Base-by-base conservation (phyloP, 2,797 vertebrate species). In the Enteromius trimaculatus region DNA sequence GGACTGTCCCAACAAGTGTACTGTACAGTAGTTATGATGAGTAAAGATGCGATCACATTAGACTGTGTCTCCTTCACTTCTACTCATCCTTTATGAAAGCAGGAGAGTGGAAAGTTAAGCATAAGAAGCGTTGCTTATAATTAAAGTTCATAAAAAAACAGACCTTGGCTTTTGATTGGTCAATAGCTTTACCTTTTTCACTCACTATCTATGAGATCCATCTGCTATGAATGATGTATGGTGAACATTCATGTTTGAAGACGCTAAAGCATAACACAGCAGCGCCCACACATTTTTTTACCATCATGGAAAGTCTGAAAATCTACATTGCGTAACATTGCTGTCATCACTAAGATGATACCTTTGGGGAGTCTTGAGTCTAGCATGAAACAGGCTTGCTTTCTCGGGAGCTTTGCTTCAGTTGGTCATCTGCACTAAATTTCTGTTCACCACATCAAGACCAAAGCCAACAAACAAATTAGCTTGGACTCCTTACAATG, bases 391-490 rank as follows among this genome's bases (percentile, higher is more conserved):
- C 69, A 64, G 69, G 3, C 21, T 72, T 64, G 42, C 42, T 47
- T 62, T 26, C 13, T 62, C 11, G 4, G 13, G 37, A 49, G 14
- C 14, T 71, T 80, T 4, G 1, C 42, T 70, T 70, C n/a, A 58
- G 64, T 69, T 53, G 51, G 49, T 55, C 23, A 31, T 68, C 49
- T 69, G 34, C 58, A 26, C 17, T 31, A 60, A 60, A 47, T 89
- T 91, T 85, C 89, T 87, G 86, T 87, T 92, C 86, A 92, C 90
- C 91, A 87, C 89, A 92, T 90, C 84, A 84, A 86, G 86, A 90
- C 86, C 39, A 92, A 90, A 89, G 88, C 91, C 91, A 93, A 92
- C 90, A 91, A 92, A 92, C 92, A 88, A 91, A 89, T 91, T 90
- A 80, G 53, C 49, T 70, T 42, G 39, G 16, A 69, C 16, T 42